A percentile compares a stretch with the other conserved stretches of the same genome.
These are phyloP conservation scores for Chroicocephalus ridibundus DNA, from an alignment of 2,113 vertebrate species.

Conservation along the genomic window DNA sequence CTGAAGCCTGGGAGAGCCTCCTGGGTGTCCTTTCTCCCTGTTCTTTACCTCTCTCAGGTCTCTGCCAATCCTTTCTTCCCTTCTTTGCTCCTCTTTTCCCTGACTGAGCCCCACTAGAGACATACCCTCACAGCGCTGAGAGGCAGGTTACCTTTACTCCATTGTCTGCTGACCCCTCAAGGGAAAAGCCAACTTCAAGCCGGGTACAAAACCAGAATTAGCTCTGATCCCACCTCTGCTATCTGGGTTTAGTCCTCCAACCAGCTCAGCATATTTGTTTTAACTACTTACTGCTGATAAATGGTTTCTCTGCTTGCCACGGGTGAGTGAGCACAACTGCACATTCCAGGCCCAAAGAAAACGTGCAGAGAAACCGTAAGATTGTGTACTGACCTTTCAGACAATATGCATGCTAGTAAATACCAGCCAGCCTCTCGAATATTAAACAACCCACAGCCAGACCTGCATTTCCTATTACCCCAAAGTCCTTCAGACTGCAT, in stretches of 20 bases:
- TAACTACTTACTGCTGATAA: background rate
- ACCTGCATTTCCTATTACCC: slow-evolving; percentile 20
- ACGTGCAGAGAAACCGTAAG: background rate
- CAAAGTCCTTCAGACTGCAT: background rate
- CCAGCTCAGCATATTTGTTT: background rate
- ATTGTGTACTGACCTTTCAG: slow-evolving; percentile 52
- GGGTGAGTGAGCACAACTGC: background rate
- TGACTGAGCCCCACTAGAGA: background rate
- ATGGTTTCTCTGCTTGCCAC: background rate
- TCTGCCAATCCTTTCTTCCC: background rate
- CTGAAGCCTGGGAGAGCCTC: background rate
- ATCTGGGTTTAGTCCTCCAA: background rate
- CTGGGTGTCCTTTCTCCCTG: background rate
- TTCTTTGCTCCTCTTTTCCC: background rate
- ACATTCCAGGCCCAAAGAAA: background rate
- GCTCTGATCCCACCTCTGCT: background rate
- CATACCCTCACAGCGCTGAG: background rate
- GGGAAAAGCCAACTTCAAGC: background rate
- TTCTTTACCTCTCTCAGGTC: background rate
- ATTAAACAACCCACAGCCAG: background rate
- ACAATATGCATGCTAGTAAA: background rate
- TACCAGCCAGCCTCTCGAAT: background rate
- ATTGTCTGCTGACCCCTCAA: background rate
- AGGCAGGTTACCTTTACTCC: background rate
- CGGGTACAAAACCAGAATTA: background rate